Evolutionary conservation across 1,140 invertebrate genomes (phyloP).

Genomic region (Sminthurides bifidus): DNA sequence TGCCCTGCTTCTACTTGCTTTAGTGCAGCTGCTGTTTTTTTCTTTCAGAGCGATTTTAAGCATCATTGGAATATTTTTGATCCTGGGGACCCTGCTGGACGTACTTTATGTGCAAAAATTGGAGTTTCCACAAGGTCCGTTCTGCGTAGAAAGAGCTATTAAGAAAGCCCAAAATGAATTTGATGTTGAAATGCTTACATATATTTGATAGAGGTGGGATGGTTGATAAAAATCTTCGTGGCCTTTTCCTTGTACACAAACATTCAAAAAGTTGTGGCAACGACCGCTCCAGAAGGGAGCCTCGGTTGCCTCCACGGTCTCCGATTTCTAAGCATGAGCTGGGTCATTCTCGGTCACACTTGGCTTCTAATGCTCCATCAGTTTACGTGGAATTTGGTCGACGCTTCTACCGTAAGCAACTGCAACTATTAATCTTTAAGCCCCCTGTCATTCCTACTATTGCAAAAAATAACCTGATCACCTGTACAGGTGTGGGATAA

Average conservation of each 20-base stretch:
- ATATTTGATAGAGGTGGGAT: neutral
- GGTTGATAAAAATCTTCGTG: neutral
- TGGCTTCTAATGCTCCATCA: constrained; percentile 19
- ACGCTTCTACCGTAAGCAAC: neutral
- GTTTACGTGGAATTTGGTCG: neutral
- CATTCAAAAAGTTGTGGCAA: constrained; percentile 35
- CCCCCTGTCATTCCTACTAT: constrained; percentile 8
- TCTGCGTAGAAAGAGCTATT: neutral
- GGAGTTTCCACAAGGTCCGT: too few relatives aligned
- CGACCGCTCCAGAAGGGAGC: constrained; percentile 18
- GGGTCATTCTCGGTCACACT: constrained; percentile 43
- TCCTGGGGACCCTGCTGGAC: too few relatives aligned
- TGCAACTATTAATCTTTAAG: constrained; percentile 20
- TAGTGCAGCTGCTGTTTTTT: neutral
- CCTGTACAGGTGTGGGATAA: neutral
- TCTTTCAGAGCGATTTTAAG: neutral
- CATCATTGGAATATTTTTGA: neutral
- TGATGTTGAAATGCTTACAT: neutral
- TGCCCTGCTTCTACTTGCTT: neutral
- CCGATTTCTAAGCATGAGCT: constrained; percentile 40
- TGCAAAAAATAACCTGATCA: neutral
- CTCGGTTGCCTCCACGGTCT: constrained; percentile 35
- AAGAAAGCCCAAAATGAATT: neutral
- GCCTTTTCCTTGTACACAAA: constrained; percentile 38
- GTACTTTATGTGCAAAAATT: too few relatives aligned